A percentile compares a stretch with the other conserved stretches of the same genome.
Evolutionary conservation across 2,888 invertebrate species (phyloP).

Genomic region (Pinctada fucata): DNA sequence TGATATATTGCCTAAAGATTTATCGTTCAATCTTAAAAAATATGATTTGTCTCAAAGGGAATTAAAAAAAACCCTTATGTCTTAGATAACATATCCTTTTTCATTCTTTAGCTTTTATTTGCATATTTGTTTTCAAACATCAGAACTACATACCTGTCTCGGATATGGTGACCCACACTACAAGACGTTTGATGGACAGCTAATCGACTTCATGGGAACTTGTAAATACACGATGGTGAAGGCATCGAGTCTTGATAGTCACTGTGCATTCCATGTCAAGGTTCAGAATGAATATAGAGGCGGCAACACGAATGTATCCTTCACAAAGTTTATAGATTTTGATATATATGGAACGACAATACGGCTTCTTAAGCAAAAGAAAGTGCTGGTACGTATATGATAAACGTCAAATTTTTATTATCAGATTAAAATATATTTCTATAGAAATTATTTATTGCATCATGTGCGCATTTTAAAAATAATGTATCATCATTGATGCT

Average conservation of each 20-base stretch:
- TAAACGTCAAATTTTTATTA: no score
- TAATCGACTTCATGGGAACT: slow-evolving; percentile 63
- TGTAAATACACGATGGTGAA: slow-evolving; percentile 69
- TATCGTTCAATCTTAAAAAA: no score
- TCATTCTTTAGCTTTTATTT: no score
- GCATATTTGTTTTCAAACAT: background rate
- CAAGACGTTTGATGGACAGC: slow-evolving; percentile 68
- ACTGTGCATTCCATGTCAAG: slow-evolving; percentile 47
- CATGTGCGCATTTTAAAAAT: no score
- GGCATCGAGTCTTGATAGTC: slow-evolving; percentile 27
- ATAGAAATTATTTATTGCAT: no score
- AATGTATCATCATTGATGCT: no score
- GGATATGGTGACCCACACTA: slow-evolving; percentile 71
- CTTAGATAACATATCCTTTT: no score
- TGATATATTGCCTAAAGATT: no score
- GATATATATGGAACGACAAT: slow-evolving; percentile 38
- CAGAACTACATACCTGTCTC: slow-evolving; percentile 48
- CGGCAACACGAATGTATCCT: slow-evolving; percentile 47
- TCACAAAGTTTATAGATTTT: slow-evolving; percentile 42
- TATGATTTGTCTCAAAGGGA: no score
- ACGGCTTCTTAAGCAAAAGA: slow-evolving; percentile 35
- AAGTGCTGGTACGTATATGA: slow-evolving; percentile 33
- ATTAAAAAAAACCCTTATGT: no score
- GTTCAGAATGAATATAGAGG: slow-evolving; percentile 51
- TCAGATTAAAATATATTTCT: no score